A percentile compares a stretch with the other conserved stretches of the same genome.
Conservation (phyloP, 2,888 invertebrate species). For the Leptopilina syphax region DNA sequence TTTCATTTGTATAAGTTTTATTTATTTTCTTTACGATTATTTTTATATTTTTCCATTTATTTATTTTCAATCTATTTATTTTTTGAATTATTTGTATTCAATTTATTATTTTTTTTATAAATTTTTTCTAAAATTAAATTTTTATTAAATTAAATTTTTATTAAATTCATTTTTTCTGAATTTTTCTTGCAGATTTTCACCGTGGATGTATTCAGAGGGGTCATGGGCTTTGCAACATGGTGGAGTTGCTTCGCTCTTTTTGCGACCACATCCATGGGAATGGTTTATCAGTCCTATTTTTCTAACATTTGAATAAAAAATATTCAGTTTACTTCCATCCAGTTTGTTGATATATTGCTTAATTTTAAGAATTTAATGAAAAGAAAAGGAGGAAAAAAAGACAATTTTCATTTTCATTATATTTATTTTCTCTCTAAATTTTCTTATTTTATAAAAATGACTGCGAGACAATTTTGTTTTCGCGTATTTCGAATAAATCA, state of each 20-base stretch:
- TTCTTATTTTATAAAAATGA: neutral
- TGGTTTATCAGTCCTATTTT: conserved; percentile 94
- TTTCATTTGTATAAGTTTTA: too few relatives aligned
- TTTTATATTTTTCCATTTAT: too few relatives aligned
- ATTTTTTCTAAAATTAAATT: too few relatives aligned
- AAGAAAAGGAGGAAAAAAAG: neutral
- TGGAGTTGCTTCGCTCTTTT: conserved; percentile 95
- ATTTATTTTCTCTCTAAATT: too few relatives aligned
- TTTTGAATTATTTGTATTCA: too few relatives aligned
- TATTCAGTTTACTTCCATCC: conserved; percentile 35
- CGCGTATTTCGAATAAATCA: neutral
- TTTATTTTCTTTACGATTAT: too few relatives aligned
- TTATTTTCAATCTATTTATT: too few relatives aligned
- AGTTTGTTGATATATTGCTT: conserved; percentile 7
- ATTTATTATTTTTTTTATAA: too few relatives aligned
- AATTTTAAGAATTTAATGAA: neutral
- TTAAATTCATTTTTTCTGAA: too few relatives aligned
- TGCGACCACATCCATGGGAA: conserved; percentile 90
- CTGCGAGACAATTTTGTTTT: too few relatives aligned
- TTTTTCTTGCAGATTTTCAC: conserved; percentile 88
- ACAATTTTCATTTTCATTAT: neutral
- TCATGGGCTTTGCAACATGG: conserved; percentile 95
- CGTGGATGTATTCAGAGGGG: conserved; percentile 88
- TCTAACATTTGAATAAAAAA: conserved; percentile 68
- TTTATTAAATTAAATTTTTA: too few relatives aligned